These are phyloP conservation scores for Papilio glaucus DNA, from an alignment of 1,140 invertebrate species.

Conservation along the genomic window DNA sequence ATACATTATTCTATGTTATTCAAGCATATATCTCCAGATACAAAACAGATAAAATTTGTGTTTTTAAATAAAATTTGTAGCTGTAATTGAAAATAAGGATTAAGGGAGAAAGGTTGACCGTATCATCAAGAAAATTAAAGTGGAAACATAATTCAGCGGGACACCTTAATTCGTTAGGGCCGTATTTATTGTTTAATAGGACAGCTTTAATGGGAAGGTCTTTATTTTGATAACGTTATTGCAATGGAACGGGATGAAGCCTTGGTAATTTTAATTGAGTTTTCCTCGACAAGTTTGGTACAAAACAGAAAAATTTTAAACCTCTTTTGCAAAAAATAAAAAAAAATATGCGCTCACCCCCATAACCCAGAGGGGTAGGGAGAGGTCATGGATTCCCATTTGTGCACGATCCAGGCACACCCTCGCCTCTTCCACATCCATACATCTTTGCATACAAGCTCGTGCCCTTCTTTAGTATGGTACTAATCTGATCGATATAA, in stretches of 20 bases:
- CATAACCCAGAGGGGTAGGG: too few species aligned
- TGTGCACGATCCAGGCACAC: too few species aligned
- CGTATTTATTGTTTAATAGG: constrained; percentile 24
- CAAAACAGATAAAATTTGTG: too few species aligned
- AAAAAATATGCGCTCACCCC: too few species aligned
- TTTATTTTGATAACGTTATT: constrained; percentile 63
- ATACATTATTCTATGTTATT: too few species aligned
- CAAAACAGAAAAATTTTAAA: constrained; percentile 30
- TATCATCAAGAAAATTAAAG: constrained; percentile 7
- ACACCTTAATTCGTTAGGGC: constrained; percentile 7
- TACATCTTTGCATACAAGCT: too few species aligned
- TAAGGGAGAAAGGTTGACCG: not conserved
- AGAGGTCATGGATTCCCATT: too few species aligned
- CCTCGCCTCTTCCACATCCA: too few species aligned
- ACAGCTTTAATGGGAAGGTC: constrained; percentile 36
- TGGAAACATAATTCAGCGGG: constrained; percentile 7
- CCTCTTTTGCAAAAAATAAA: too few species aligned
- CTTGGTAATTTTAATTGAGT: constrained; percentile 70
- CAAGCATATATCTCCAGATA: too few species aligned
- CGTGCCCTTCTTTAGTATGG: too few species aligned
- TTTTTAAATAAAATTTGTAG: not conserved
- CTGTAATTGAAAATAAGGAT: constrained; percentile 15
- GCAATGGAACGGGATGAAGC: constrained; percentile 56
- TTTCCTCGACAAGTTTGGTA: constrained; percentile 43
- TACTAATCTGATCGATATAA: too few species aligned